Percentiles rank a stretch among this genome's conserved stretches.
Evolutionary conservation across 2,888 invertebrate genomes (phyloP).

Genomic region (Hypolimnas misippus): DNA sequence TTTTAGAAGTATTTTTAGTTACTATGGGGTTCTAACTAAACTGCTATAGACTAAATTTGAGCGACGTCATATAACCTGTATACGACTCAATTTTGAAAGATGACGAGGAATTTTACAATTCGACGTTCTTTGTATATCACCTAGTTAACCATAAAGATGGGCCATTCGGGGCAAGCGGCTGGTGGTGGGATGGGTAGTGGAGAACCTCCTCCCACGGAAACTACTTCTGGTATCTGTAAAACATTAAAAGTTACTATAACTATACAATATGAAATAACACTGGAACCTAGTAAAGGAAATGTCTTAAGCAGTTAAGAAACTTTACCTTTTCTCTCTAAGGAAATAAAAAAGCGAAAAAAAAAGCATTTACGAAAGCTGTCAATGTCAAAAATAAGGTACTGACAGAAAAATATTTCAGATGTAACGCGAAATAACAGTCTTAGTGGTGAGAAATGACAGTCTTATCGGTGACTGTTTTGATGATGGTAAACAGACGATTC

Average conservation of each 20-base stretch:
- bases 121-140: constrained; percentile 13
- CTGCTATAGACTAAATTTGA: constrained; percentile 22
- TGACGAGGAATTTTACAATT: constrained; percentile 1
- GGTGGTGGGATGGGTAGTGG: constrained; percentile 75
- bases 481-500: too few species aligned
- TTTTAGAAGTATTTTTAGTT: background rate
- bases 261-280: too few species aligned
- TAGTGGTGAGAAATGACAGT: too few species aligned
- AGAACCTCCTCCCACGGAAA: constrained; percentile 75
- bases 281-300: too few species aligned
- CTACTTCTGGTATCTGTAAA: constrained; percentile 74
- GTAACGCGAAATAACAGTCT: background rate
- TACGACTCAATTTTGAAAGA: constrained; percentile 11
- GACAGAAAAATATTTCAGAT: too few species aligned
- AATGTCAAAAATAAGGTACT: too few species aligned
- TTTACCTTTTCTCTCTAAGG: too few species aligned
- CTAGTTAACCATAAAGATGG: constrained; percentile 77
- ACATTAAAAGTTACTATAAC: background rate
- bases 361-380: too few species aligned
- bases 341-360: too few species aligned
- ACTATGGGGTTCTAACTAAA: constrained; percentile 10
- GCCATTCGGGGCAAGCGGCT: constrained; percentile 78
- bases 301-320: too few species aligned
- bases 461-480: too few species aligned
- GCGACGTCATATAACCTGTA: constrained; percentile 20